A percentile compares a stretch with the other conserved stretches of the same genome.
Evolutionary conservation across 1,140 invertebrate genomes (phyloP).

Genomic region (Cherax quadricarinatus): DNA sequence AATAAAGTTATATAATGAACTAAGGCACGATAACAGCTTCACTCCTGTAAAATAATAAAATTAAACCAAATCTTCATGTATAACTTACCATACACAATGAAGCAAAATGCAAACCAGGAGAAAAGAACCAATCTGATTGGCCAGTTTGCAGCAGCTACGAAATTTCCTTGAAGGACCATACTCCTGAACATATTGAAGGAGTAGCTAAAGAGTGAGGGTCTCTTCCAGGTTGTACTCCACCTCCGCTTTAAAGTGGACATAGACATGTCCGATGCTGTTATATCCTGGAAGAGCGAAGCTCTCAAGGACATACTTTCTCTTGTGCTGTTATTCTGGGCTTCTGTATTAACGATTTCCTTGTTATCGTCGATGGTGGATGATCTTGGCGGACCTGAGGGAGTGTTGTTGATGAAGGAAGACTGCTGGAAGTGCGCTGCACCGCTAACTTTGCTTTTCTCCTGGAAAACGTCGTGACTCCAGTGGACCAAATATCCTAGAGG

Average conservation of each 20-base stretch:
- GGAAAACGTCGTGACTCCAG: conserved; percentile 6
- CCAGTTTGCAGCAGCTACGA: not conserved
- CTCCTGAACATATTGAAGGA: conserved; percentile 45
- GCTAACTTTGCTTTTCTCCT: not conserved
- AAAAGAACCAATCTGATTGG: conserved; percentile 34
- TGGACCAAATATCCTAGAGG: conserved; percentile 12
- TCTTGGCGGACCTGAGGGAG: not conserved
- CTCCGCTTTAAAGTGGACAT: too few species aligned
- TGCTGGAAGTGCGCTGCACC: too few species aligned
- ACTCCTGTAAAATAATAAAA: too few species aligned
- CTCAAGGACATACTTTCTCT: not conserved
- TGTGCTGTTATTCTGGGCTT: too few species aligned
- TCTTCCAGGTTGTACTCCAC: not conserved
- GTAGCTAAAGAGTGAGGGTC: not conserved
- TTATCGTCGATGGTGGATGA: not conserved
- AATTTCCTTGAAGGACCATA: conserved; percentile 31
- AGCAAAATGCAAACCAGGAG: conserved; percentile 47
- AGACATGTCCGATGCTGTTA: too few species aligned
- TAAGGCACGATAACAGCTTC: too few species aligned
- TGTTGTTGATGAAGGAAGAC: too few species aligned
- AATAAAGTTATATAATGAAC: too few species aligned
- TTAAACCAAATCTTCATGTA: too few species aligned
- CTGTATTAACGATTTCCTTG: not conserved
- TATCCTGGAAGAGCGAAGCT: not conserved
- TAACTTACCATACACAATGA: conserved; percentile 45